phyloP scores from a whole-genome alignment of 2,113 vertebrate species.

The Callocephalon fimbriatum region DNA sequence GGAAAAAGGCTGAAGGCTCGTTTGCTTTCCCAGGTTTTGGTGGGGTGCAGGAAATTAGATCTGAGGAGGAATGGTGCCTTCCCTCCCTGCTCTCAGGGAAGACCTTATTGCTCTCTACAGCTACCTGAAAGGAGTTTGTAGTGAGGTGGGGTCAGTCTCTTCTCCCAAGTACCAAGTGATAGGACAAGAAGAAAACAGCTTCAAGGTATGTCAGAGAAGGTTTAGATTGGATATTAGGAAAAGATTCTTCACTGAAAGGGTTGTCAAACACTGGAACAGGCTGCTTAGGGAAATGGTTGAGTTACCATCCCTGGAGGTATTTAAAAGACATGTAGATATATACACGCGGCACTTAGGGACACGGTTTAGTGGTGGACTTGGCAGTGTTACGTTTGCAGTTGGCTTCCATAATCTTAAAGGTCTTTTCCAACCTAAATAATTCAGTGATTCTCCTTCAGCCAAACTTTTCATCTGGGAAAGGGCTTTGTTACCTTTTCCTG shows the following conservation, averaged over 20 bases:
- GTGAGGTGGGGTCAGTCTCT: background rate
- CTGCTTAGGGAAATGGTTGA: background rate
- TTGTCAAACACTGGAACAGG: background rate
- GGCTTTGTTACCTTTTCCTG: background rate
- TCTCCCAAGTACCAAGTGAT: background rate
- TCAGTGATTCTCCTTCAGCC: background rate
- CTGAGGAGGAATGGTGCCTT: background rate
- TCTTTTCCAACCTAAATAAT: background rate
- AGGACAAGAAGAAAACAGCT: background rate
- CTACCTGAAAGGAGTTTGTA: background rate
- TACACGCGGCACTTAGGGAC: background rate
- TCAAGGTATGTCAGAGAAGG: background rate
- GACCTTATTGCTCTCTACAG: background rate
- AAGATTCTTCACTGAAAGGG: background rate
- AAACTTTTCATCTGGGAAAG: background rate
- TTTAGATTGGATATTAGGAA: background rate
- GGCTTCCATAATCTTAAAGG: background rate
- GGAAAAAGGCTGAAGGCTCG: background rate
- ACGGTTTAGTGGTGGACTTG: background rate
- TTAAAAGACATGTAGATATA: background rate
- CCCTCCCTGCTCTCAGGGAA: background rate
- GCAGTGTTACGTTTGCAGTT: background rate
- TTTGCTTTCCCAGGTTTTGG: background rate
- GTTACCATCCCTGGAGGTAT: background rate
- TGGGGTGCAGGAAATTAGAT: background rate